A percentile compares a stretch with the other conserved stretches of the same genome.
Conservation (phyloP, 2,113 vertebrate species). For the mouse (Mus musculus) region DNA sequence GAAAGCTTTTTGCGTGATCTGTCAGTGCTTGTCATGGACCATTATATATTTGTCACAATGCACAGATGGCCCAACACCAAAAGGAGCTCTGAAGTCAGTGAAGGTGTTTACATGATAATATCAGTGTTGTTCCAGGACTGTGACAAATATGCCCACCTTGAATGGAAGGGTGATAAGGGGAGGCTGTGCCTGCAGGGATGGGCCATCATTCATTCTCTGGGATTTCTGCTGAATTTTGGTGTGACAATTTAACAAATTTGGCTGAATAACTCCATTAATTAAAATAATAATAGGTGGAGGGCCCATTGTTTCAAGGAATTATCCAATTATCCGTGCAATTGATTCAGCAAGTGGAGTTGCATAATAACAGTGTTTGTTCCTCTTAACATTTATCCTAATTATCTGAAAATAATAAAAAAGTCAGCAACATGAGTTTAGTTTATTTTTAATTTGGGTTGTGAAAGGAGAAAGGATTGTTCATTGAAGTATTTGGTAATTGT, state of each 20-base stretch:
- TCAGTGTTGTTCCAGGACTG: not conserved
- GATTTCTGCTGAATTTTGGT: not conserved
- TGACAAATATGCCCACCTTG: not conserved
- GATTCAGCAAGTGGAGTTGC: not conserved
- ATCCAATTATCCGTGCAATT: not conserved
- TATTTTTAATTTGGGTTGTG: constrained; percentile 58
- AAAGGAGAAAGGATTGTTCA: constrained; percentile 5
- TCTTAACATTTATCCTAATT: constrained; percentile 39
- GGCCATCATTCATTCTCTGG: not conserved
- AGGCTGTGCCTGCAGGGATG: not conserved
- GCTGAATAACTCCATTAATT: not conserved
- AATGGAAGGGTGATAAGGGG: not conserved
- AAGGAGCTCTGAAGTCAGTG: not conserved
- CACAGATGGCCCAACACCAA: not conserved
- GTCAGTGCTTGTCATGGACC: too few relatives aligned
- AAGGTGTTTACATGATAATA: not conserved
- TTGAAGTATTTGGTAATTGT: constrained; percentile 51
- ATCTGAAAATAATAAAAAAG: constrained; percentile 49
- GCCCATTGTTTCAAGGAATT: not conserved
- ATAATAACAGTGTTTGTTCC: not conserved
- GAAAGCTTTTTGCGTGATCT: not conserved
- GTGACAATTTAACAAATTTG: not conserved
- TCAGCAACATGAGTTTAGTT: constrained; percentile 25
- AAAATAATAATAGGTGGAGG: not conserved
- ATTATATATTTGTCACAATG: not conserved